Evolutionary conservation across 2,113 vertebrate genomes (phyloP), one percentile per base, ranked within the genome.

Genomic region (Ariopsis seemanni): DNA sequence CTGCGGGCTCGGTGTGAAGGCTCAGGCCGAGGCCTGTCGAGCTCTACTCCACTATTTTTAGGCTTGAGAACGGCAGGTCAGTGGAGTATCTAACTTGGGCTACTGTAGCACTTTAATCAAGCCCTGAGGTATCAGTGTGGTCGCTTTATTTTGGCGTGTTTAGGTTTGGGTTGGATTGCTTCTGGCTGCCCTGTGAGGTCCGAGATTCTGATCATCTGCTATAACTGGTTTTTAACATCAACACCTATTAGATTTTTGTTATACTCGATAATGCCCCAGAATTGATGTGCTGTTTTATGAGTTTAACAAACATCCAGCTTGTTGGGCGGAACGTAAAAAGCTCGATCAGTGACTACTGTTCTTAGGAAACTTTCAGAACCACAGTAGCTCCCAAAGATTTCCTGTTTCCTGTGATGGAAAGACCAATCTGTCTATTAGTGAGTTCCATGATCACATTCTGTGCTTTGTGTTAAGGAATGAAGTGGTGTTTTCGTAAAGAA

Each of bases 11-110:
- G 53, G 53, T 30, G 52, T 84, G n/a, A 30, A 88, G 85, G 89
- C 34, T 86, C 15, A 79, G 78, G 77, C 42, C 50, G 85, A 48
- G 86, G 87, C 85, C 81, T 58, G 83, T 81, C 90, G 77, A 78
- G 77, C 88, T 84, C 85, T 69, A 5, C n/a, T 65, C n/a, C 27
- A 65, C 92, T 94, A 95, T 94, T 93, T 94, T 92, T 95, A 94
- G 93, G 69, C 82, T 84, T 88, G 82, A 89, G 20, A 83, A 62
- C 9, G 48, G 75, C 82, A 57, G 82, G 42, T 53, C 52, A 83
- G 57, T 4, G 18, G 22, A 84, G 72, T 15, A 80, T 72, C 52
- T 60, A 67, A 84, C 71, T 84, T 71, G 14, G 12, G 50, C 20
- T 10, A 53, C 71, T 65, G 67, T 87, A 81, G 86, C 7, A 22